Conservation (phyloP, 2,888 invertebrate species). For the Drosophila acutilabella region DNA sequence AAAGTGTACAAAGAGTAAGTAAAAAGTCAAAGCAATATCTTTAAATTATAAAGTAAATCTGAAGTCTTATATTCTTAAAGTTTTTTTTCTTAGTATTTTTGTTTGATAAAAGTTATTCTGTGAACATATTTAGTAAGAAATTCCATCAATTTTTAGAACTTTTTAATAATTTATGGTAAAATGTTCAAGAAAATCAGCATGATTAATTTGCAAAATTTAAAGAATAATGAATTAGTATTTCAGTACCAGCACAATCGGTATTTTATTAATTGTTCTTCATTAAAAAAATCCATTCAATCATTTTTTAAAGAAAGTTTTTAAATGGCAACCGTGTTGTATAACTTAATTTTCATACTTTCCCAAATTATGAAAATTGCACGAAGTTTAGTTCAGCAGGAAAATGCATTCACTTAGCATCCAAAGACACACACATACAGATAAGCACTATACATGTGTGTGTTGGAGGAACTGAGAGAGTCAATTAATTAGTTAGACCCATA, state of each 20-base stretch:
- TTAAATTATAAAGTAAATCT: neutral
- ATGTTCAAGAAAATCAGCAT: too few relatives aligned
- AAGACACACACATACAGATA: conserved; percentile 1
- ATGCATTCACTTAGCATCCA: conserved; percentile 26
- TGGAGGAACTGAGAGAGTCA: conserved; percentile 29
- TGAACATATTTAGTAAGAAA: too few relatives aligned
- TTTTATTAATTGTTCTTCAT: neutral
- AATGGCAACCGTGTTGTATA: conserved; percentile 5
- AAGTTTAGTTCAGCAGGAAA: conserved; percentile 20
- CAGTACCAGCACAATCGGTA: neutral
- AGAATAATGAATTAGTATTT: too few relatives aligned
- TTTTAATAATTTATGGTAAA: too few relatives aligned
- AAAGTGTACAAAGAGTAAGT: conserved; percentile 74
- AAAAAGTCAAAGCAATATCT: neutral
- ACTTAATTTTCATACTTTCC: conserved; percentile 27
- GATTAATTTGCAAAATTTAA: too few relatives aligned
- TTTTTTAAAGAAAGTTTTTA: neutral
- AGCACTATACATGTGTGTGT: neutral
- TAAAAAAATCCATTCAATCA: neutral
- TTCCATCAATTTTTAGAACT: too few relatives aligned
- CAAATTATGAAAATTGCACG: conserved; percentile 13
- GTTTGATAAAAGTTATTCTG: too few relatives aligned
- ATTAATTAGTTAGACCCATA: conserved; percentile 68
- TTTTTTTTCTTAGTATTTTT: too few relatives aligned
- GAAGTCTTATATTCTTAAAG: too few relatives aligned